Percentiles rank a stretch among this genome's conserved stretches.
Evolutionary conservation across 2,113 vertebrate species (phyloP).

Genomic region (Python bivittatus): DNA sequence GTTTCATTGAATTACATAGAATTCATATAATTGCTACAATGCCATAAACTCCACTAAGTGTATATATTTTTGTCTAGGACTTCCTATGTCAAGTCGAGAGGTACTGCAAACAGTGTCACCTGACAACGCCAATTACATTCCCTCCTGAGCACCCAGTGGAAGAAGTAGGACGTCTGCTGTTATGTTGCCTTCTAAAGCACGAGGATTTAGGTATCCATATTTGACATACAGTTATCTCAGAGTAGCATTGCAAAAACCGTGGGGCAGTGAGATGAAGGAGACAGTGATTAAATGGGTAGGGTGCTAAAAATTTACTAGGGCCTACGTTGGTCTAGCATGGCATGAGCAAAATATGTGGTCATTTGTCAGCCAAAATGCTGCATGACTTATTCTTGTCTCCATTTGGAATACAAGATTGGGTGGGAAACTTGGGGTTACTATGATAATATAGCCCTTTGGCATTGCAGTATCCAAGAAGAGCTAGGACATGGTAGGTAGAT

Average conservation of each 20-base stretch:
- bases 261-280: neutral
- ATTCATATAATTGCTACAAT: neutral
- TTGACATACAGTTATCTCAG: neutral
- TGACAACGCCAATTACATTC: conserved; percentile 95
- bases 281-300: neutral
- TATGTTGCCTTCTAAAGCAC: conserved; percentile 97
- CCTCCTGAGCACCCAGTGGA: conserved; percentile 96
- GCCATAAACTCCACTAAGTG: neutral
- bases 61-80: conserved; percentile 77
- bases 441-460: neutral
- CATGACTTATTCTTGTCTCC: neutral
- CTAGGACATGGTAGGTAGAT: neutral
- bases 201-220: conserved; percentile 90
- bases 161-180: conserved; percentile 93
- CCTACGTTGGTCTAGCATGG: neutral
- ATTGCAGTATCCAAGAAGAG: neutral
- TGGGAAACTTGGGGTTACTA: neutral
- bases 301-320: neutral
- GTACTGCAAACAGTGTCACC: conserved; percentile 94
- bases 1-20: neutral
- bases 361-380: neutral
- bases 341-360: neutral
- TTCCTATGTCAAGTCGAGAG: conserved; percentile 97
- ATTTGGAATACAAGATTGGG: neutral
- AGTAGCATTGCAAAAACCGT: neutral